A percentile compares a stretch with the other conserved stretches of the same genome.
These are phyloP conservation scores for Theristicus caerulescens DNA, from an alignment of 2,113 vertebrate species.

Conservation along the genomic window DNA sequence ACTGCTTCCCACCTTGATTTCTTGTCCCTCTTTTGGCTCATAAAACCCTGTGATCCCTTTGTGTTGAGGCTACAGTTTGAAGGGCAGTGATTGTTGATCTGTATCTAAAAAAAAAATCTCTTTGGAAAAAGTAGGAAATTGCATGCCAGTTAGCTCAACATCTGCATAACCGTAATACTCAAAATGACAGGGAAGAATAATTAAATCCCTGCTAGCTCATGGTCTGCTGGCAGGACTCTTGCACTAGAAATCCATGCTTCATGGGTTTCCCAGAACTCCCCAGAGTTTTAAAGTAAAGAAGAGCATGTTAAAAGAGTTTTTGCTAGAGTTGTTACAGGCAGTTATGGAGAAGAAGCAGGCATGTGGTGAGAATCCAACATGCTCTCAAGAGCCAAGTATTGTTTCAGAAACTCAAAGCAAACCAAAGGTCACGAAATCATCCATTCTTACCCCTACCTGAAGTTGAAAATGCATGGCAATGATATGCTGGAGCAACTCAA, in stretches of 20 bases:
- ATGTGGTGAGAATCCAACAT: not conserved
- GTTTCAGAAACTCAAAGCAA: not conserved
- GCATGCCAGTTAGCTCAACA: not conserved
- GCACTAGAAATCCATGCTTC: not conserved
- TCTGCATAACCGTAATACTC: not conserved
- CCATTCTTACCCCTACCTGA: not conserved
- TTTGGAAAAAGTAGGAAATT: not conserved
- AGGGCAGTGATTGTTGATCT: not conserved
- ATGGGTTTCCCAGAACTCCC: not conserved
- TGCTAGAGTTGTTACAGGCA: not conserved
- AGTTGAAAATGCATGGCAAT: not conserved
- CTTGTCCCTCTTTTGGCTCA: not conserved
- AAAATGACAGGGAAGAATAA: not conserved
- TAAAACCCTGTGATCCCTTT: not conserved
- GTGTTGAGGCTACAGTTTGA: not conserved
- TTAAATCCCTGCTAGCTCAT: not conserved
- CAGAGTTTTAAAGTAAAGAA: not conserved
- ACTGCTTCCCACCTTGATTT: not conserved
- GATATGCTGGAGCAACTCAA: not conserved
- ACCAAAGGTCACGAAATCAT: not conserved
- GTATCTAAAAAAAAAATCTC: not conserved
- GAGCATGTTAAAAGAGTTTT: not conserved
- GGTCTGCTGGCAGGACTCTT: not conserved
- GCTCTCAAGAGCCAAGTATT: not conserved
- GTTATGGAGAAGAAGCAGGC: not conserved